phyloP scores from a whole-genome alignment of 2,113 vertebrate species.

The Hyperoodon ampullatus region DNA sequence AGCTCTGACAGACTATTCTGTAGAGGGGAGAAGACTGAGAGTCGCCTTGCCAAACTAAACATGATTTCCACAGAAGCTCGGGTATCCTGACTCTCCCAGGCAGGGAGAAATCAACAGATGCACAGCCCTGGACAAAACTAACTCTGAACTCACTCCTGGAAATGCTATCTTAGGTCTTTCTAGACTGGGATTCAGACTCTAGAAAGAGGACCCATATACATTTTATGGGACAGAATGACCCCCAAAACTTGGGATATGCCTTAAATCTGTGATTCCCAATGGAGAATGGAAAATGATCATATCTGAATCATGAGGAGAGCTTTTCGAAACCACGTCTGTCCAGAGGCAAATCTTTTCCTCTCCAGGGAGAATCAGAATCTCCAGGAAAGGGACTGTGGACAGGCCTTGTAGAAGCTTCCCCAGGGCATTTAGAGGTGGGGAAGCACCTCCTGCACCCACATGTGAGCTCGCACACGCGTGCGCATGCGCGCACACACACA shows the following conservation, averaged over 20 bases:
- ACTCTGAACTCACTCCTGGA: background rate
- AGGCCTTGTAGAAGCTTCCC: background rate
- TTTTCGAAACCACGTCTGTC: background rate
- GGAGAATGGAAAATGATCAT: background rate
- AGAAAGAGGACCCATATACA: background rate
- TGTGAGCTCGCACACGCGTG: accelerated
- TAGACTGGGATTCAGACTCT: background rate
- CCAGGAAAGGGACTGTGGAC: background rate
- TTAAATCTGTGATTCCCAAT: background rate
- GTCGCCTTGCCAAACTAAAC: constrained; percentile 47
- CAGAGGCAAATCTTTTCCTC: background rate
- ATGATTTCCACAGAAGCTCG: constrained; percentile 70
- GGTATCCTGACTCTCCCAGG: constrained; percentile 51
- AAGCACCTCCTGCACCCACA: background rate
- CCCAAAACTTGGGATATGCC: background rate
- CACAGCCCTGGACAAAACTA: background rate
- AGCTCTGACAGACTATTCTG: background rate
- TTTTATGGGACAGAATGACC: background rate
- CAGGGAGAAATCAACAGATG: background rate
- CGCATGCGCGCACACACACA: no score
- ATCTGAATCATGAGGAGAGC: background rate
- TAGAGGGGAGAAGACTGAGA: background rate
- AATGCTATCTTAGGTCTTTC: background rate
- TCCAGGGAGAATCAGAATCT: background rate
- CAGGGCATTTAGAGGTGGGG: background rate